Conservation (phyloP, 2,888 invertebrate genomes). For the Tanaodytes sp. region DNA sequence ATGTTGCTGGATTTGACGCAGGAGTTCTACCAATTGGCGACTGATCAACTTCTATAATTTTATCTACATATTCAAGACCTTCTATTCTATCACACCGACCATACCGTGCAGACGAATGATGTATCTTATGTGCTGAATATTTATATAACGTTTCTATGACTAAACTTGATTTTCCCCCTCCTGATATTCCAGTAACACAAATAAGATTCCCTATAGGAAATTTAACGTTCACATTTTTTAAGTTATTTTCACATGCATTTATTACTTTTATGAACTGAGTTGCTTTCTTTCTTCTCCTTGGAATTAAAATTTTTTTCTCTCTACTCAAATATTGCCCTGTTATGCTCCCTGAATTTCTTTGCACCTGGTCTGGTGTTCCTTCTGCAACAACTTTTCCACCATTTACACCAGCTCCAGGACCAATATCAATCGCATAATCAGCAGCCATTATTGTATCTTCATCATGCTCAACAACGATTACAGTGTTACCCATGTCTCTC, state of each 20-base stretch:
- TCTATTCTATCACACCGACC: constrained; percentile 20
- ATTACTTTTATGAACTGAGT: constrained; percentile 34
- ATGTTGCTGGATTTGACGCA: constrained; percentile 36
- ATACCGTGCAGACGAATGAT: constrained; percentile 27
- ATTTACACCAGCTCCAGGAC: constrained; percentile 40
- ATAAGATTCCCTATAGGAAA: constrained; percentile 34
- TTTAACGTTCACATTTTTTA: constrained; percentile 31
- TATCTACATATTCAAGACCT: constrained; percentile 43
- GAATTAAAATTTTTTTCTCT: constrained; percentile 28
- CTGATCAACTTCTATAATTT: constrained; percentile 39
- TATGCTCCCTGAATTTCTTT: constrained; percentile 27
- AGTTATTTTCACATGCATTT: constrained; percentile 35
- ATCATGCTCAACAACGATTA: constrained; percentile 43
- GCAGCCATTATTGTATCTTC: constrained; percentile 35
- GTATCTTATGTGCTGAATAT: constrained; percentile 25
- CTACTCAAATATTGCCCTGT: constrained; percentile 37
- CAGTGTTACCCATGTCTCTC: constrained; percentile 38
- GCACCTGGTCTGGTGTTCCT: constrained; percentile 30
- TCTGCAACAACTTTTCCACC: constrained; percentile 35
- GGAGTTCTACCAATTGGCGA: constrained; percentile 41
- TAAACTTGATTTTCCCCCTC: constrained; percentile 37
- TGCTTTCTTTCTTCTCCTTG: constrained; percentile 33
- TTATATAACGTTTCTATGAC: constrained; percentile 31
- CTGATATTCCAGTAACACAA: constrained; percentile 34
- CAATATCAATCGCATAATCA: constrained; percentile 40